Evolutionary conservation across 2,113 vertebrate genomes (phyloP), one percentile per base, ranked within the genome.

Genomic region (Helogale parvula): DNA sequence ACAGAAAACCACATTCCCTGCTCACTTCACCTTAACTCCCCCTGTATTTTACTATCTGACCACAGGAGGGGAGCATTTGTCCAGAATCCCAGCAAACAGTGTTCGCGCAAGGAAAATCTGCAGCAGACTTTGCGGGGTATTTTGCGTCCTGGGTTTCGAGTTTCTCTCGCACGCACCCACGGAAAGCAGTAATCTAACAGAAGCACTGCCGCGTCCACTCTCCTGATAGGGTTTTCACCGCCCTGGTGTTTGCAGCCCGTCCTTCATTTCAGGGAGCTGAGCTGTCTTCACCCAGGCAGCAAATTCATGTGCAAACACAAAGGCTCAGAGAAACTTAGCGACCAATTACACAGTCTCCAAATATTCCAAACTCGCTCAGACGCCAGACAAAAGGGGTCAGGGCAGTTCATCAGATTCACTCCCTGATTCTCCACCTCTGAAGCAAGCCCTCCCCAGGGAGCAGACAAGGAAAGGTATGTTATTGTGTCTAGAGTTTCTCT

Each of bases 11-110:
- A 23, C 9, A 29, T 29, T 50, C 3, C 33, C 29, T 74, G 0
- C 29, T 45, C 0, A 0, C 25, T 88, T 45, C 19, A 14, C 35
- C 2, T 29, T 21, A 14, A 1, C 27, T 54, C n/a, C 7, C 7
- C 83, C n/a, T 97, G 96, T 92, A 95, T 93, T 98, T 85, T 96
- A 27, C 76, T 5, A 0, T 96, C 41, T 95, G 87, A 77, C 96
- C 97, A 98, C 98, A 79, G 11, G 98, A 97, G 95, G 96, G 96
- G 14, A 93, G 95, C 60, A 97, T 96, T 77, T 74, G 81, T 29
- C 81, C 41, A 74, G n/a, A 82, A 91, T 33, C 50, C 47, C 82
- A 57, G 71, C 41, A 21, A 57, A 69, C 85, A 84, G 7, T 2
- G 60, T 50, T 27, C 0, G 7, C 21, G 6, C 21, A 7, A 33